phyloP scores from a whole-genome alignment of 2,113 vertebrate genomes.

The Thamnaconus septentrionalis region DNA sequence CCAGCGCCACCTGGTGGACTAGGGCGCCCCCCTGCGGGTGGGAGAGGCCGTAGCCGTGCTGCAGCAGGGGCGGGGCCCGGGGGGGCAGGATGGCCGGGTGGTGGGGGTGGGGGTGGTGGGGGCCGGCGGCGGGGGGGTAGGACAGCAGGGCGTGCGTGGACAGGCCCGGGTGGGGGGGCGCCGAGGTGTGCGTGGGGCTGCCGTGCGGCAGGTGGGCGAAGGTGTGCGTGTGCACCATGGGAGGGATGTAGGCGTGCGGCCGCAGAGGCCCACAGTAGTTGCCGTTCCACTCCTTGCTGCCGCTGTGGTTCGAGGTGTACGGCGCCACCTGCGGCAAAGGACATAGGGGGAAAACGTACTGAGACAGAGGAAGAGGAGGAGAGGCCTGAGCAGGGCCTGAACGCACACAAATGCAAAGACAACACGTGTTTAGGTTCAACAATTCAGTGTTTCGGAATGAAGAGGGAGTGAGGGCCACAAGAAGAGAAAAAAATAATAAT shows the following conservation, averaged over 20 bases:
- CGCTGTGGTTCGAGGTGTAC: slow-evolving; percentile 80
- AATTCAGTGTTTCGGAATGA: no score
- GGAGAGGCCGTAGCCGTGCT: slow-evolving; percentile 84
- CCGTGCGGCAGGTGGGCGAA: slow-evolving; percentile 86
- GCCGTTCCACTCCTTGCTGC: slow-evolving; percentile 90
- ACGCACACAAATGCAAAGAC: no score
- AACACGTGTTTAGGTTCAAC: no score
- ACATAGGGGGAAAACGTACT: background rate
- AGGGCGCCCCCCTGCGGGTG: slow-evolving; percentile 76
- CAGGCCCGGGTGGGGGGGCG: slow-evolving; percentile 64
- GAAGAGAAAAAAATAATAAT: no score
- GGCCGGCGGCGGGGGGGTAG: slow-evolving; percentile 74
- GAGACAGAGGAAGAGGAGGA: background rate
- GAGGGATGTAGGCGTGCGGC: slow-evolving; percentile 88
- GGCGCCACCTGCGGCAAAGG: slow-evolving; percentile 81
- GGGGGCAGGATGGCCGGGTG: slow-evolving; percentile 76
- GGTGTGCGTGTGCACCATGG: slow-evolving; percentile 80
- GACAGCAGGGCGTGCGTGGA: slow-evolving; percentile 83
- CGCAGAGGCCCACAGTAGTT: slow-evolving; percentile 85
- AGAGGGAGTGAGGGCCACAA: no score
- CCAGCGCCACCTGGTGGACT: slow-evolving; percentile 90
- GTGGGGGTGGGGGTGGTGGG: slow-evolving; percentile 73
- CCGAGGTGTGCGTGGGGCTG: slow-evolving; percentile 84
- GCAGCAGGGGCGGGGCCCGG: slow-evolving; percentile 86
- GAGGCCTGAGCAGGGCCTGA: no score